Conservation (phyloP, 2,797 vertebrate genomes). For the Xerus rutilus region DNA sequence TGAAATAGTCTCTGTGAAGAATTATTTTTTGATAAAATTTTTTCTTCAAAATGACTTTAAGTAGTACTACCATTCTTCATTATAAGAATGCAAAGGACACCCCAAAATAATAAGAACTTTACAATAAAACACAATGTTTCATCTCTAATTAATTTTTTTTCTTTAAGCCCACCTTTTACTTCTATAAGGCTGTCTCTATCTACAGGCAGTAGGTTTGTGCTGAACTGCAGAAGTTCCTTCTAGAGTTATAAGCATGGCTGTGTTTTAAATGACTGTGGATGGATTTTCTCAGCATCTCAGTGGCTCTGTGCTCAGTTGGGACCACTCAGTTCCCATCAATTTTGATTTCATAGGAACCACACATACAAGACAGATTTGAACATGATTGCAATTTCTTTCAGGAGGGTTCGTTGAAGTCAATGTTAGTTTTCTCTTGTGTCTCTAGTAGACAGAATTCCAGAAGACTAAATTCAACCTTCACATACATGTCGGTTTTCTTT, state of each 20-base stretch:
- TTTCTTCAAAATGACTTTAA: conserved; percentile 28
- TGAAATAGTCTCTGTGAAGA: conserved; percentile 20
- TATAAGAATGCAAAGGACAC: background rate
- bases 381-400: background rate
- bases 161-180: background rate
- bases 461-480: background rate
- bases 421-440: background rate
- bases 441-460: background rate
- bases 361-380: background rate
- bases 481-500: background rate
- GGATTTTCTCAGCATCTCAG: background rate
- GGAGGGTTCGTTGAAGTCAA: background rate
- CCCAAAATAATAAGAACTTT: background rate
- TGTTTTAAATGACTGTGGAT: conserved; percentile 21
- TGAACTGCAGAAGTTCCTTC: background rate
- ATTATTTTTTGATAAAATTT: conserved; percentile 15
- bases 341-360: background rate
- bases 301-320: background rate
- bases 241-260: background rate
- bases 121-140: background rate
- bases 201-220: background rate
- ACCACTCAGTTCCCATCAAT: background rate
- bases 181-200: background rate
- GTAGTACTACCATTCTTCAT: background rate
- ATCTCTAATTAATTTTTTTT: background rate